A percentile compares a stretch with the other conserved stretches of the same genome.
Evolutionary conservation across 2,113 vertebrate species (phyloP).

Genomic region (Peromyscus leucopus): DNA sequence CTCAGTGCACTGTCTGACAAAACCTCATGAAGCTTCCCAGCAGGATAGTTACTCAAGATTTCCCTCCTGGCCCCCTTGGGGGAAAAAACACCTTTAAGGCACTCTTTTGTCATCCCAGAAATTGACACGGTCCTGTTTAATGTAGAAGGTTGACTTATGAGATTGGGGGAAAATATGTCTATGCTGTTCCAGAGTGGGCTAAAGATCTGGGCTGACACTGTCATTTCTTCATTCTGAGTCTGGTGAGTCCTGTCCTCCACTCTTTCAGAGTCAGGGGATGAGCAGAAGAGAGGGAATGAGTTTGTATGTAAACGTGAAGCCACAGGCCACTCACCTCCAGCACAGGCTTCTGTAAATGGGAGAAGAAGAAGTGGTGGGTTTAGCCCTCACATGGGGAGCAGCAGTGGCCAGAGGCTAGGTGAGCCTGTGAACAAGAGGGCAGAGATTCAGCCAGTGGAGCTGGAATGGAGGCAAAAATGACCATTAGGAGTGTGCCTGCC

Average conservation of each 20-base stretch:
- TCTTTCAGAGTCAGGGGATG: neutral
- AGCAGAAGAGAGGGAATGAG: neutral
- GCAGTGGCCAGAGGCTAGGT: neutral
- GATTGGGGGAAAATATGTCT: neutral
- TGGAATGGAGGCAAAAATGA: neutral
- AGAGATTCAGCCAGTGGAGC: neutral
- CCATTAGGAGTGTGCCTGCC: neutral
- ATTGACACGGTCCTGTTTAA: constrained; percentile 4
- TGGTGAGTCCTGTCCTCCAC: neutral
- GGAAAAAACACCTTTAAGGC: constrained; percentile 17
- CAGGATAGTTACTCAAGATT: neutral
- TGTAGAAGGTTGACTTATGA: constrained; percentile 9
- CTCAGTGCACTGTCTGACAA: neutral
- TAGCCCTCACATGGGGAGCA: neutral
- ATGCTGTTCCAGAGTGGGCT: constrained; percentile 21
- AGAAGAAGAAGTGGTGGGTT: neutral
- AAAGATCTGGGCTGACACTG: neutral
- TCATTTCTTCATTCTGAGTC: neutral
- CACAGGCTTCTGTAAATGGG: neutral
- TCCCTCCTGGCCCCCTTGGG: neutral
- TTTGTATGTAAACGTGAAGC: neutral
- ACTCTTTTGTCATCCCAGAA: constrained; percentile 51
- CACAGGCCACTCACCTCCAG: neutral
- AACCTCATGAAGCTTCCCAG: neutral
- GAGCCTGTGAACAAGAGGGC: neutral